A percentile compares a stretch with the other conserved stretches of the same genome.
Evolutionary conservation across 1,140 invertebrate species (phyloP).

Genomic region (Drosophila kohkoa): DNA sequence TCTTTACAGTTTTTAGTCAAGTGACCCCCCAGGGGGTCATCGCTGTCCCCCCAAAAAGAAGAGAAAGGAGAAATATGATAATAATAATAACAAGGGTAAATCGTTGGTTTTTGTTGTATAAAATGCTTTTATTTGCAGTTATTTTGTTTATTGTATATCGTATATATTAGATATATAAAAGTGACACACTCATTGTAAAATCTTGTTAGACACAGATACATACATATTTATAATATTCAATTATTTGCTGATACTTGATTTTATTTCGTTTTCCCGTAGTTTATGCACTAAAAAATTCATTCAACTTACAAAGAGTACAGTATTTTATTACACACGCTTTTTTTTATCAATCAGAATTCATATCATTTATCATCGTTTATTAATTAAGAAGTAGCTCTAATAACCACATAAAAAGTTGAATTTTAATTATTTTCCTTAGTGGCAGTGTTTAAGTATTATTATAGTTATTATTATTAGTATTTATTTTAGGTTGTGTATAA

Average conservation of each 20-base stretch:
- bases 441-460: constrained; percentile 32
- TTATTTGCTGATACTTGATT: constrained; percentile 40
- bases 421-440: constrained; percentile 41
- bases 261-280: background rate
- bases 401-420: constrained; percentile 51
- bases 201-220: constrained; percentile 80
- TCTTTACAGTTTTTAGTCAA: constrained; percentile 41
- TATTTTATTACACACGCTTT: constrained; percentile 31
- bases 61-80: no score
- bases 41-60: background rate
- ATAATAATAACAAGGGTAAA: constrained; percentile 45
- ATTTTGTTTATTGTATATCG: constrained; percentile 65
- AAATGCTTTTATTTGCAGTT: constrained; percentile 74
- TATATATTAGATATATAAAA: constrained; percentile 77
- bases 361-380: constrained; percentile 44
- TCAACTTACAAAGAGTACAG: constrained; percentile 42
- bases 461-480: constrained; percentile 11
- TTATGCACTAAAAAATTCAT: constrained; percentile 35
- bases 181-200: constrained; percentile 82
- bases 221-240: constrained; percentile 19
- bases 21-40: constrained; percentile 46
- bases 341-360: constrained; percentile 14
- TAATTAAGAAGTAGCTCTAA: constrained; percentile 33
- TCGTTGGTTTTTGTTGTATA: constrained; percentile 58
- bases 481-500: constrained; percentile 1